These are phyloP conservation scores for Frieseomelitta varia DNA, from an alignment of 1,140 invertebrate genomes.

Conservation along the genomic window DNA sequence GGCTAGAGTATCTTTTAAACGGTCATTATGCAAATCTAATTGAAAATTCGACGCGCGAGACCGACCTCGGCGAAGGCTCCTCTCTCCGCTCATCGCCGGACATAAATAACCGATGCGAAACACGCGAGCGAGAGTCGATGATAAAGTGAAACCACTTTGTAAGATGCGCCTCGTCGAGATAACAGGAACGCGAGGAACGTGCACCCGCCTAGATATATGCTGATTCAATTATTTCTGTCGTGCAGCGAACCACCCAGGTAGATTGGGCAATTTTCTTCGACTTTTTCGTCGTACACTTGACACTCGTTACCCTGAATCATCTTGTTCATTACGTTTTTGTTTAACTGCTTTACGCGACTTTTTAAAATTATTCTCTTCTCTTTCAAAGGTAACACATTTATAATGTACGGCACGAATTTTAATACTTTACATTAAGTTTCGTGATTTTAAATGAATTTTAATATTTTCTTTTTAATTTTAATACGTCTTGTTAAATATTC, in stretches of 20 bases:
- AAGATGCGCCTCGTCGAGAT: constrained; percentile 41
- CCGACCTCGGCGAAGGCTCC: constrained; percentile 18
- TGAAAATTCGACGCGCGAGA: constrained; percentile 39
- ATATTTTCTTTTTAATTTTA: too few relatives aligned
- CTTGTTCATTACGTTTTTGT: neutral
- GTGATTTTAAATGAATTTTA: too few relatives aligned
- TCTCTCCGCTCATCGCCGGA: constrained; percentile 14
- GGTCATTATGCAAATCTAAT: constrained; percentile 40
- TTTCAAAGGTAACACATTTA: neutral
- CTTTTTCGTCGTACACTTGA: neutral
- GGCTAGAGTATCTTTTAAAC: constrained; percentile 15
- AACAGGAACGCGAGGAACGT: constrained; percentile 38
- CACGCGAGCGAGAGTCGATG: constrained; percentile 29
- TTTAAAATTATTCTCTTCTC: too few relatives aligned
- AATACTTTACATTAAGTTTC: too few relatives aligned
- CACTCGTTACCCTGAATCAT: neutral
- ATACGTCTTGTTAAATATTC: too few relatives aligned
- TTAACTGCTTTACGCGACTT: too few relatives aligned
- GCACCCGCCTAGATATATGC: constrained; percentile 17
- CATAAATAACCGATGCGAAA: constrained; percentile 41
- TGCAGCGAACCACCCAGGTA: constrained; percentile 24
- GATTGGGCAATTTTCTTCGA: neutral
- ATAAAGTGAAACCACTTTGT: constrained; percentile 50
- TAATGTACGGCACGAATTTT: neutral
- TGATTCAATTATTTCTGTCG: constrained; percentile 47